These are phyloP conservation scores for Orchesella flavescens DNA, from an alignment of 2,888 invertebrate genomes.

Conservation along the genomic window DNA sequence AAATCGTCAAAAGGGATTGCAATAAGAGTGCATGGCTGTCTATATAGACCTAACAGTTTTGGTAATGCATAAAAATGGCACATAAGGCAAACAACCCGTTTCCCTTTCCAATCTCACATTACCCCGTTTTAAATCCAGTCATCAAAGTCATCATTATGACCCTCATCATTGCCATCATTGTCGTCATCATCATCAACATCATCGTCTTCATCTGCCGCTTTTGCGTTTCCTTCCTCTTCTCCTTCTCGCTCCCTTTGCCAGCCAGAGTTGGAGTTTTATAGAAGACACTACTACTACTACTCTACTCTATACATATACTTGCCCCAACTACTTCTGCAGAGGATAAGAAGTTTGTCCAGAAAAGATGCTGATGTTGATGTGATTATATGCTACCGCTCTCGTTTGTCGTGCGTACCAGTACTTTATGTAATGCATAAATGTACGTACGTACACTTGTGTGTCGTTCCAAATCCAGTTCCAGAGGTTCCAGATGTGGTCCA, in stretches of 20 bases:
- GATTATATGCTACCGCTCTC: conserved; percentile 30
- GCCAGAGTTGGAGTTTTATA: background rate
- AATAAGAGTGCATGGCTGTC: no score
- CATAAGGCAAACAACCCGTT: background rate
- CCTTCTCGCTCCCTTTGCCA: background rate
- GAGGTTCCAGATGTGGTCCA: conserved; percentile 44
- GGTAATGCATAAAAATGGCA: conserved; percentile 2
- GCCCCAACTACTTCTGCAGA: background rate
- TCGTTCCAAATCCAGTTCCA: conserved; percentile 38
- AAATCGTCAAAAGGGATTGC: no score
- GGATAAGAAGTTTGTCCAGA: conserved; percentile 36
- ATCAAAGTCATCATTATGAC: conserved; percentile 60
- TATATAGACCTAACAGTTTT: no score
- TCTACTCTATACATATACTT: no score
- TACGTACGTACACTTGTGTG: background rate
- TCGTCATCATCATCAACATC: conserved; percentile 40
- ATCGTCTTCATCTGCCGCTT: conserved; percentile 2
- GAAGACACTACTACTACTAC: no score
- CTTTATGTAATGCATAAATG: no score
- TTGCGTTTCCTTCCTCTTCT: background rate
- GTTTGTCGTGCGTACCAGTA: no score
- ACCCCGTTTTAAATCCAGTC: conserved; percentile 56
- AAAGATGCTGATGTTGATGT: conserved; percentile 54
- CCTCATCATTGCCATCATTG: conserved; percentile 56
- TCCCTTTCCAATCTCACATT: conserved; percentile 37